These are phyloP conservation scores for Cybosia mesomella DNA, from an alignment of 2,888 invertebrate species.

Conservation along the genomic window DNA sequence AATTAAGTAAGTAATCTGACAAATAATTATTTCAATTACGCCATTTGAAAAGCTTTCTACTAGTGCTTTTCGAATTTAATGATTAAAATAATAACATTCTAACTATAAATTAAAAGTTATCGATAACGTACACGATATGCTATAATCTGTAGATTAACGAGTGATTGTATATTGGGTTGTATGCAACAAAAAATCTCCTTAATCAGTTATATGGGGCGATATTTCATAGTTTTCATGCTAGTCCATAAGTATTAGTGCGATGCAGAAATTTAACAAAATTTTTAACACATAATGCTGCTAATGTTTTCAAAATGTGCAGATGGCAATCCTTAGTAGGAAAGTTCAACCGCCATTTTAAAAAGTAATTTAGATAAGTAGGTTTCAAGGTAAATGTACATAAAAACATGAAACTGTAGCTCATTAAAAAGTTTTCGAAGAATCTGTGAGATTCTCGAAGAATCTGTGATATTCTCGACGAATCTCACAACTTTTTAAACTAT, in stretches of 20 bases:
- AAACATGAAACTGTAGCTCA: background rate
- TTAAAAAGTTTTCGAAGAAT: background rate
- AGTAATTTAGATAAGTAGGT: background rate
- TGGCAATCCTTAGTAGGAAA: background rate
- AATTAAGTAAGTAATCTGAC: background rate
- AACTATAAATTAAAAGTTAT: background rate
- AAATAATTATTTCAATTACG: background rate
- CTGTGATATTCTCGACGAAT: background rate
- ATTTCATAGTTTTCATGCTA: background rate
- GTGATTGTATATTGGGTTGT: background rate
- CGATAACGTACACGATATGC: background rate
- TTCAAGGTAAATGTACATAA: background rate
- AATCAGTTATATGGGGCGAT: background rate
- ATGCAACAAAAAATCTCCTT: background rate
- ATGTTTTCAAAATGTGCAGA: background rate
- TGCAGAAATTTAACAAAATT: background rate
- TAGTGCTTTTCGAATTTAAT: background rate
- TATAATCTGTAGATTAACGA: background rate
- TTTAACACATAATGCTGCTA: background rate
- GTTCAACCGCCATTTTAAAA: background rate
- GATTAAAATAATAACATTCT: background rate
- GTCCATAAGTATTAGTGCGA: background rate
- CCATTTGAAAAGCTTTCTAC: background rate
- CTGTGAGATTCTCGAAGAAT: too few species aligned
- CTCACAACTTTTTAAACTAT: background rate